Base-by-base conservation (phyloP, 2,888 invertebrate genomes). In the Thysanoteuthis rhombus region DNA sequence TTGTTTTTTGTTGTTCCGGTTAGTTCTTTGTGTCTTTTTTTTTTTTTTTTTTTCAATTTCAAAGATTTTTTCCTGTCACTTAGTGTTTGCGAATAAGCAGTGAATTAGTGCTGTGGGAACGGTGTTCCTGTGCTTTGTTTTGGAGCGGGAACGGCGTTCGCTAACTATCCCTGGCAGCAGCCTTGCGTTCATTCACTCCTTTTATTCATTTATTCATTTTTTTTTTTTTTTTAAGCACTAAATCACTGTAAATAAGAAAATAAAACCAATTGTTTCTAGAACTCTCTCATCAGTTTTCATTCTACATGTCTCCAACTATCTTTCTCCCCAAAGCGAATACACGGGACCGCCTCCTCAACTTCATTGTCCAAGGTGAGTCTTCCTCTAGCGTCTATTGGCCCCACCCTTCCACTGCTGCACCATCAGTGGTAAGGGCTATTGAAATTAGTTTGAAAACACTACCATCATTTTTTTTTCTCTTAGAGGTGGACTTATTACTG, bases 321-420 rank as follows among this genome's bases (percentile, higher is more conserved):
- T 91, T 45, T 91, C 40, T 91, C 91, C 42, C 91, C 12, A 45
- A 92, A 92, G 92, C 92, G 36, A 92, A 45, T 28, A 45, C 92
- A 42, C 47, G 58, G 58, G 92, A 58, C n/a, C 92, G 92, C 47
- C 92, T 92, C 92, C 32, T 92, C 45, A 92, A 47, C 39, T 47
- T 92, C 47, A 36, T 92, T 45, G 89, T 38, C 90, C 93, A 90
- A 93, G 93, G 93, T 93, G 89, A 93, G 93, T 93, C 90, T n/a
- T 47, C n/a, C 47, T 75, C n/a, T 75, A 75, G 75, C n/a, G 75
- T 75, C 75, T 75, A n/a, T n/a, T n/a, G n/a, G 75, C 32, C 75
- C 75, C 75, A 8, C 32, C 75, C n/a, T n/a, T 32, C n/a, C 75
- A 75, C 75, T 75, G 75, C 75, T 75, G 75, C 75, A 75, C 75